Base-by-base conservation (phyloP, 1,140 invertebrate genomes). In the Parasteatoda tepidariorum region DNA sequence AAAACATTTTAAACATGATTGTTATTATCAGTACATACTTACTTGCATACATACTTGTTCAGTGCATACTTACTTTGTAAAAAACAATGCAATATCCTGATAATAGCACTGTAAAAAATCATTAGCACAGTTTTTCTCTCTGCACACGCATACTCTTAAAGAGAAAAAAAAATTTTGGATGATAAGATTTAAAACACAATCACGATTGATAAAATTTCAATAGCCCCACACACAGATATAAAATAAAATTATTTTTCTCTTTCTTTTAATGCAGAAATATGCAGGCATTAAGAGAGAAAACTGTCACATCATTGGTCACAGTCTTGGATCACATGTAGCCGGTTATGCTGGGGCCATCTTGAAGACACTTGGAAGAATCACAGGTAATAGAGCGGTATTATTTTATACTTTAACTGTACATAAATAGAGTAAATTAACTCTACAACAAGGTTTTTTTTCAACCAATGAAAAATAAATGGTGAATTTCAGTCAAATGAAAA, bases 261-360 rank as follows among this genome's bases (percentile, higher is more conserved):
- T 33, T 30, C 6, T 18, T 22, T 33, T 13, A 33, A n/a, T n/a
- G n/a, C 54, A 83, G 79, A 73, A 83, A 83, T 64, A 54, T n/a
- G 28, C 64, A 13, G 79, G 79, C 33, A 31, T 66, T 3, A 83
- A 73, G 11, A 31, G 61, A 73, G 79, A 83, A 73, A 54, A 83
- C 41, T 54, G 66, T 73, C 89, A 90, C 81, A 54, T 90, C n/a
- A 89, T 90, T 84, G 90, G 89, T 6, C 89, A 90, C 86, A 90
- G 90, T 71, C 86, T 90, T 6, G 90, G 89, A 15, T 87, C 89
- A 30, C 90, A 90, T 66, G 86, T 89, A 31, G 87, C 89, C 11
- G 89, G 89, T 3, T 89, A 89, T 61, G 88, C 87, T 30, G 89
- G 89, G 22, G 85, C 86, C 28, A 31, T 85, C 30, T 34, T 87